Conservation (phyloP, 2,113 vertebrate species). For the Andinoacara biseriatus region DNA sequence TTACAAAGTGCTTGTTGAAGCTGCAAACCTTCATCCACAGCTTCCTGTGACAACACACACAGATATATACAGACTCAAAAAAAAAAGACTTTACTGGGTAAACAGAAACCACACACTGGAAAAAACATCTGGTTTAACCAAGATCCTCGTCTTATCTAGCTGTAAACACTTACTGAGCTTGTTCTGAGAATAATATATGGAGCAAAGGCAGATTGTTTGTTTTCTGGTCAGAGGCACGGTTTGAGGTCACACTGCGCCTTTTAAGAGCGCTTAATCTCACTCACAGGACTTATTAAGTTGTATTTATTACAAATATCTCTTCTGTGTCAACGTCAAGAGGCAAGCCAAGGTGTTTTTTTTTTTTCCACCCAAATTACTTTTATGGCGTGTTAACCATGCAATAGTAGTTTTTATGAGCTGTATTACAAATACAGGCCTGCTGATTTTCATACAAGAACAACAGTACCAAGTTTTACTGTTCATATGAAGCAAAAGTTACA, state of each 20-base stretch:
- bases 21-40: slow-evolving; percentile 44
- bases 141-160: background rate
- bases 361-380: background rate
- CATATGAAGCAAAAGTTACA: background rate
- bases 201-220: background rate
- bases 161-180: background rate
- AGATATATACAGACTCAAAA: background rate
- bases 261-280: background rate
- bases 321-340: background rate
- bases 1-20: slow-evolving; percentile 28
- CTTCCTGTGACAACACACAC: slow-evolving; percentile 29
- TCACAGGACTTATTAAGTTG: too few relatives aligned
- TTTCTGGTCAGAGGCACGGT: background rate
- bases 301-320: too few relatives aligned
- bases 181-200: too few relatives aligned
- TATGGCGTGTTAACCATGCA: too few relatives aligned
- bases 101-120: background rate
- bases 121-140: background rate
- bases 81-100: background rate
- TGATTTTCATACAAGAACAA: background rate
- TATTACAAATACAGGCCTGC: too few relatives aligned
- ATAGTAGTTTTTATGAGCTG: too few relatives aligned
- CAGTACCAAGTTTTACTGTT: background rate
- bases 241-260: background rate
- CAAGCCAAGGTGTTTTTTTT: background rate